Conservation (phyloP, 2,888 invertebrate species). For the Papilio protenor region DNA sequence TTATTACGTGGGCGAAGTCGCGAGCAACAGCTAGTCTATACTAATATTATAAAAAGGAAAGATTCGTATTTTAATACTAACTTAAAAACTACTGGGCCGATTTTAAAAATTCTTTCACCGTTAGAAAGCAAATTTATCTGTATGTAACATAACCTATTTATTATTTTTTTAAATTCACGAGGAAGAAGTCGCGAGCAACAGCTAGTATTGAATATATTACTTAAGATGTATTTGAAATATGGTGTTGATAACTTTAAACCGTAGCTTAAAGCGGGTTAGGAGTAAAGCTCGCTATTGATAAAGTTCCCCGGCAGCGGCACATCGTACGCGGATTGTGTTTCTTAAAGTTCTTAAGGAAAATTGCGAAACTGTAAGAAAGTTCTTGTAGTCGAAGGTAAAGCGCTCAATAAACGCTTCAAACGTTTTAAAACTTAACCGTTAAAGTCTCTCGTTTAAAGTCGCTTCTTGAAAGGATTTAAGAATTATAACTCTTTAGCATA, state of each 20-base stretch:
- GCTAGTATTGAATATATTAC: not conserved
- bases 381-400: conserved; percentile 7
- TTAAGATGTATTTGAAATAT: not conserved
- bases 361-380: conserved; percentile 10
- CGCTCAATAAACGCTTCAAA: not conserved
- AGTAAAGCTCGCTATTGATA: not conserved
- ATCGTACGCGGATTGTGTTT: conserved; percentile 1
- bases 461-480: not conserved
- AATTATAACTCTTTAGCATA: conserved; percentile 2
- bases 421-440: conserved; percentile 4
- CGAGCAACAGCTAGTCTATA: no score
- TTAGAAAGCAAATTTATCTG: no score
- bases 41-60: no score
- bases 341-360: conserved; percentile 10
- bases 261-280: not conserved
- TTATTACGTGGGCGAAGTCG: no score
- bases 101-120: no score
- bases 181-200: no score
- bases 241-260: not conserved
- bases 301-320: not conserved
- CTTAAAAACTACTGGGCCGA: no score
- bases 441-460: not conserved
- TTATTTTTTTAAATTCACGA: no score
- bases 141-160: no score
- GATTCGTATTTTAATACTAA: no score